Conservation (phyloP, 2,888 invertebrate species). For the Erannis defoliaria region DNA sequence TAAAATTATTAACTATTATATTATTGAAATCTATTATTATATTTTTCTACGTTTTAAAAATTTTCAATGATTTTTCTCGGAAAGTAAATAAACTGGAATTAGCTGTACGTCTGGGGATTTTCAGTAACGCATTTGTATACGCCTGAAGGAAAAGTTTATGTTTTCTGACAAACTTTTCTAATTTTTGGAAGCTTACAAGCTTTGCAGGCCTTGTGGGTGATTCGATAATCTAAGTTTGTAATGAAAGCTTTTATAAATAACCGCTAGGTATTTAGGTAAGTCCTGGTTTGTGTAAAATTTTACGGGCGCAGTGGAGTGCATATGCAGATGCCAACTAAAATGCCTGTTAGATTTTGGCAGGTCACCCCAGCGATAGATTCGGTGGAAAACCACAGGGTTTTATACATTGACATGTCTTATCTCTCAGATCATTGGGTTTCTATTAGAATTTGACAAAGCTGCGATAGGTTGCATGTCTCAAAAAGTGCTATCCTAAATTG, state of each 20-base stretch:
- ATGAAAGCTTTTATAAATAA: neutral
- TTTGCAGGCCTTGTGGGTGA: neutral
- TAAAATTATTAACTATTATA: no score
- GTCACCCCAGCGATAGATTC: neutral
- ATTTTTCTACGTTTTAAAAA: no score
- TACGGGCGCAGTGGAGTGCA: neutral
- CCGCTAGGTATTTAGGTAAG: neutral
- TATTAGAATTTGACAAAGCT: no score
- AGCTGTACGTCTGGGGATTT: neutral
- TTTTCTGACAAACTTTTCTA: constrained; percentile 10
- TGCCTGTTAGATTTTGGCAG: neutral
- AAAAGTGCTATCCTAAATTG: no score
- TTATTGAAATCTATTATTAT: no score
- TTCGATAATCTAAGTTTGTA: constrained; percentile 14
- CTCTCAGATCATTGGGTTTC: no score
- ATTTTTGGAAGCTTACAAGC: constrained; percentile 18
- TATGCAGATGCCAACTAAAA: neutral
- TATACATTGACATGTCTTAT: neutral
- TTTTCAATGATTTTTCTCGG: neutral
- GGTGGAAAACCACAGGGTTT: neutral
- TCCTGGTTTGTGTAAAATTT: neutral
- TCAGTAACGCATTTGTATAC: constrained; percentile 8
- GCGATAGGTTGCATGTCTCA: no score
- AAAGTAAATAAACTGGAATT: neutral
- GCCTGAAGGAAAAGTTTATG: constrained; percentile 15